Base-by-base conservation (phyloP, 2,797 vertebrate species). In the Hoplostethus atlanticus region DNA sequence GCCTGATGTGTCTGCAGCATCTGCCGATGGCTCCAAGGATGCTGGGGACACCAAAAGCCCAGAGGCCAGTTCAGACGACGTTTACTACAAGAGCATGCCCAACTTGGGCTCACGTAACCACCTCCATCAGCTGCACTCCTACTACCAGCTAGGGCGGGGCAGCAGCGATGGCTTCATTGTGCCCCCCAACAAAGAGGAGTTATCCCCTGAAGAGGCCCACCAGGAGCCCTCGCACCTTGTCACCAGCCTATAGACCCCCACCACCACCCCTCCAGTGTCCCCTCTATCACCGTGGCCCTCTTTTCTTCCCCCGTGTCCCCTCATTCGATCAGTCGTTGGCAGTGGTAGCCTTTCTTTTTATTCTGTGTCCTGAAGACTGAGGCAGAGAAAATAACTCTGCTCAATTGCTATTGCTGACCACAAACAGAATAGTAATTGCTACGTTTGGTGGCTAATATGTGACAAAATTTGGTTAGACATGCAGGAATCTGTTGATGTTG, bases 81-180 rank as follows among this genome's bases (percentile, higher is more conserved):
- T 98, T 85, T 99, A 97, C 95, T 99, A 98, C 95, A 99, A 99
- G 92, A 99, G 98, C 93, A 99, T 99, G 98, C 98, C 98, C 86
- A 99, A 99, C 93, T 87, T 99, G 58, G 98, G 97, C 92, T 97
- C 97, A 34, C 95, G 96, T 40, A 97, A 97, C 91, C 97, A 98
- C 82, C 91, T 97, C 64, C 97, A 98, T 81, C 97, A 97, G 93
- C 96, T 98, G 91, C 96, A 98, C 87, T 96, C 96, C 77, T 98
- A 98, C 93, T 99, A 99, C 95, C 98, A 98, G 84, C 94, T 99
- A 60, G 97, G 97, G 0, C 96, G 97, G 31, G 98, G 98, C 81
- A 98, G 97, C 96, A 99, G 98, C 34, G 98, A 99, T 0, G 97
- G 97, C 74, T 98, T 99, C 87, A 98, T 99, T 77, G 96, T 96